Evolutionary conservation across 2,797 vertebrate species (phyloP).

Genomic region (Capromys pilorides): DNA sequence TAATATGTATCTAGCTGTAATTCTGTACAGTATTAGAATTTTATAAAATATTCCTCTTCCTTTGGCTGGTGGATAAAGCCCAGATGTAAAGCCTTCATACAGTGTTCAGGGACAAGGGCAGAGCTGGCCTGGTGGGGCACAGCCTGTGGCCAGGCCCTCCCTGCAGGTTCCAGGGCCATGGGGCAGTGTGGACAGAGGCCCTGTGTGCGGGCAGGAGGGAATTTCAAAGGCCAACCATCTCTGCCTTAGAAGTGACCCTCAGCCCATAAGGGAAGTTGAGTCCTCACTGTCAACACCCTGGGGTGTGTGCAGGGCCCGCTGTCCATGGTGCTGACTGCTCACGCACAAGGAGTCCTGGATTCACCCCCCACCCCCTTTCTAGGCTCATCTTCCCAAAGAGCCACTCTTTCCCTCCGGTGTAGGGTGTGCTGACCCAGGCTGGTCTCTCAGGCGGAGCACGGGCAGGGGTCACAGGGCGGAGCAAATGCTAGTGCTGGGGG

Average conservation of each 20-base stretch:
- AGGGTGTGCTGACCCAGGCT: not conserved
- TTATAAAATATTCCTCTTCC: constrained; percentile 56
- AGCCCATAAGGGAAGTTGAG: too few species aligned
- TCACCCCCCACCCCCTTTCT: too few species aligned
- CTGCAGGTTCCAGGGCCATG: fast-evolving
- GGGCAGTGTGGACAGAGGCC: not conserved
- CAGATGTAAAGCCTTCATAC: not conserved
- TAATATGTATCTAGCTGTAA: constrained; percentile 64
- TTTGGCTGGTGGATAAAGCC: constrained; percentile 48
- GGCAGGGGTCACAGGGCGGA: not conserved
- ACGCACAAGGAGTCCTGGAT: too few species aligned
- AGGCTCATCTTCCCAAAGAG: too few species aligned
- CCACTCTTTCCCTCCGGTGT: not conserved
- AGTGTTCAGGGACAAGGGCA: not conserved
- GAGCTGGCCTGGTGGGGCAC: not conserved
- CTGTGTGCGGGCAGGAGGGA: not conserved
- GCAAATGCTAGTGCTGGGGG: fast-evolving
- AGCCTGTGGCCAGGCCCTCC: not conserved
- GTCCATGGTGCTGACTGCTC: too few species aligned
- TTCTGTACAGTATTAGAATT: constrained; percentile 54
- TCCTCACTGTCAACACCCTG: too few species aligned
- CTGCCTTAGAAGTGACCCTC: too few species aligned
- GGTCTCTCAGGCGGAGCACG: not conserved
- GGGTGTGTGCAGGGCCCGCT: too few species aligned
- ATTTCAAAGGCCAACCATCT: too few species aligned